Percentiles rank a stretch among this genome's conserved stretches.
Evolutionary conservation across 2,888 invertebrate species (phyloP).

Genomic region (Epistrophe eligans): DNA sequence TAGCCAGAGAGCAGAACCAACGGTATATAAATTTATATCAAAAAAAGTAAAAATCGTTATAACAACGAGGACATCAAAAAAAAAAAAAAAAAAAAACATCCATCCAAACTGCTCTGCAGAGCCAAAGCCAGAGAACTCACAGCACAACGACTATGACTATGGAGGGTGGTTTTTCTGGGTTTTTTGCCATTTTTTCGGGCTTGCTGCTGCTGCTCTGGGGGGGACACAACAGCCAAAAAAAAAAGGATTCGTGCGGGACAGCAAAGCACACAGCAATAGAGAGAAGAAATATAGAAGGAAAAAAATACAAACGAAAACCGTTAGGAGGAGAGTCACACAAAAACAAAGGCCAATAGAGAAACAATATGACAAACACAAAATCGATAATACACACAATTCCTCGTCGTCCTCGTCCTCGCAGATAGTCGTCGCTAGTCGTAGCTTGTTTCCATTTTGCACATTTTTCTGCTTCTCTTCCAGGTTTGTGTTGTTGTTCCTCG

Average conservation of each 20-base stretch:
- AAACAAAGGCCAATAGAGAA: constrained; percentile 75
- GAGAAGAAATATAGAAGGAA: constrained; percentile 24
- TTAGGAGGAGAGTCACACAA: constrained; percentile 73
- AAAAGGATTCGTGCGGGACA: constrained; percentile 68
- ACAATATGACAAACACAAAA: constrained; percentile 76
- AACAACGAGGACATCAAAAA: constrained; percentile 72
- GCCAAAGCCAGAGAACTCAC: constrained; percentile 47
- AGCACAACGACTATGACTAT: constrained; percentile 28
- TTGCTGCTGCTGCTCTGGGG: constrained; percentile 55
- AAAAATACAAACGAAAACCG: constrained; percentile 48
- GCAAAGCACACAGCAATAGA: constrained; percentile 53
- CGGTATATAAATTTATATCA: constrained; percentile 70
- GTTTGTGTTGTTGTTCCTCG: constrained; percentile 19
- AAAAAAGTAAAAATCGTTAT: constrained; percentile 68
- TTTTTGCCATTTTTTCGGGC: constrained; percentile 49
- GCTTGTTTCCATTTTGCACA: constrained; percentile 28
- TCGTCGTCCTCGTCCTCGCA: constrained; percentile 39
- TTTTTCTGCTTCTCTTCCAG: constrained; percentile 52
- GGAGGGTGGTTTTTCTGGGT: constrained; percentile 66
- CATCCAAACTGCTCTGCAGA: constrained; percentile 66
- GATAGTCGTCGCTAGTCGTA: constrained; percentile 2
- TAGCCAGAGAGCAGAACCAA: constrained; percentile 54
- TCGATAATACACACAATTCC: constrained; percentile 75
- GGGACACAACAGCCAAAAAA: constrained; percentile 61
- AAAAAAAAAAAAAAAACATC: constrained; percentile 69